Percentiles rank a stretch among this genome's conserved stretches.
These are phyloP conservation scores for Colistium nudipinnis DNA, from an alignment of 2,113 vertebrate species.

Conservation along the genomic window DNA sequence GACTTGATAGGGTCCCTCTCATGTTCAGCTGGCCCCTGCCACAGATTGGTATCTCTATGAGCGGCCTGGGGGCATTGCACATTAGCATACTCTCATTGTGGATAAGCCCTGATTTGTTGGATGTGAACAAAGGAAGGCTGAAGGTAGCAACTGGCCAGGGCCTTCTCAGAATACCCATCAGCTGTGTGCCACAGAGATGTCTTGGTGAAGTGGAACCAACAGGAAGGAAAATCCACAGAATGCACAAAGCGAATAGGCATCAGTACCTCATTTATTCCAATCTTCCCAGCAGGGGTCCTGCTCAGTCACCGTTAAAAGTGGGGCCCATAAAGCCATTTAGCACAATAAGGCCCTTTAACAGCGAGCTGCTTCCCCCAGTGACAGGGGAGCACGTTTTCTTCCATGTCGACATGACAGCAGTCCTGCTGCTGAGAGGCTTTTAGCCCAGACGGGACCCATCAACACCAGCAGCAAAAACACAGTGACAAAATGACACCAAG, in stretches of 20 bases:
- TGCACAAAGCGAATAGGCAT: conserved; percentile 36
- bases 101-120: conserved; percentile 52
- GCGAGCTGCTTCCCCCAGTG: conserved; percentile 31
- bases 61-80: conserved; percentile 40
- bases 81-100: conserved; percentile 66
- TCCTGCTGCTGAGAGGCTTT: conserved; percentile 71
- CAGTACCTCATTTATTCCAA: conserved; percentile 26
- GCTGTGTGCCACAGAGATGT: conserved; percentile 54
- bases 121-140: conserved; percentile 58
- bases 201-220: neutral
- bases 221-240: conserved; percentile 9
- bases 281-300: conserved; percentile 43
- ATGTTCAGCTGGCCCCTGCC: conserved; percentile 24
- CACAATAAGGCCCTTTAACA: conserved; percentile 52
- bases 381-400: conserved; percentile 55
- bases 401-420: conserved; percentile 68
- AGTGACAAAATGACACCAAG: conserved; percentile 58
- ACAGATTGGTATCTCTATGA: conserved; percentile 58
- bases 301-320: conserved; percentile 36
- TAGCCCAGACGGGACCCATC: conserved; percentile 53
- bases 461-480: conserved; percentile 52
- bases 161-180: conserved; percentile 48
- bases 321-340: conserved; percentile 45
- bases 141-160: conserved; percentile 52
- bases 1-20: conserved; percentile 45